phyloP scores from a whole-genome alignment of 1,140 invertebrate genomes.

The Eubasilissa regina region DNA sequence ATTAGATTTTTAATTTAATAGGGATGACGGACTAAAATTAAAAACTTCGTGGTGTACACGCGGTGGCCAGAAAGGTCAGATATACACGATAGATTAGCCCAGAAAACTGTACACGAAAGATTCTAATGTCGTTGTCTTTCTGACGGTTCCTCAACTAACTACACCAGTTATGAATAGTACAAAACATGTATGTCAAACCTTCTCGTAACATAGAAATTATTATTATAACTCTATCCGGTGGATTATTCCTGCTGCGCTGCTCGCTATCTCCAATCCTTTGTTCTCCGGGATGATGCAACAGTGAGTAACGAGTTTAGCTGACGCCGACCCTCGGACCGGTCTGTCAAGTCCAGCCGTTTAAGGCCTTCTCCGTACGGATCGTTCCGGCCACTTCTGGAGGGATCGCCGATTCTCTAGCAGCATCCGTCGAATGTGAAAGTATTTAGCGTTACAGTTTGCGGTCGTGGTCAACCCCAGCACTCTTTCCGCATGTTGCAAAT shows the following conservation, averaged over 20 bases:
- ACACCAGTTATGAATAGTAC: too few species aligned
- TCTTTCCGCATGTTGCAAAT: neutral
- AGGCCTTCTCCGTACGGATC: constrained; percentile 15
- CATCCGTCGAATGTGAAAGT: constrained; percentile 39
- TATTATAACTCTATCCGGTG: neutral
- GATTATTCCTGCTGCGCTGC: neutral
- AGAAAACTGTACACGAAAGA: too few species aligned
- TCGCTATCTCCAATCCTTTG: constrained; percentile 4
- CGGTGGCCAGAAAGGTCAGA: too few species aligned
- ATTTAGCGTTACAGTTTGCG: constrained; percentile 7
- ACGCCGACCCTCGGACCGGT: constrained; percentile 21
- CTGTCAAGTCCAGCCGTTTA: constrained; percentile 26
- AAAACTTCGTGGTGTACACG: too few species aligned
- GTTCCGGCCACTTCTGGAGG: constrained; percentile 18
- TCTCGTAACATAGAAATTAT: neutral
- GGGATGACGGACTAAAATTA: too few species aligned
- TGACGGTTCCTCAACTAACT: too few species aligned
- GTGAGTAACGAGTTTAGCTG: constrained; percentile 25
- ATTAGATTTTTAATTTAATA: too few species aligned
- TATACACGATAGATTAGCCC: too few species aligned
- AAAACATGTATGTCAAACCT: too few species aligned
- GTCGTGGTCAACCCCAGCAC: constrained; percentile 21
- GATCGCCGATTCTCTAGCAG: constrained; percentile 5
- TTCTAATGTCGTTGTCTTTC: too few species aligned
- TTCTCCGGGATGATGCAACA: constrained; percentile 23